These are phyloP conservation scores for Latrodectus elegans DNA, from an alignment of 2,888 invertebrate genomes.

Conservation along the genomic window DNA sequence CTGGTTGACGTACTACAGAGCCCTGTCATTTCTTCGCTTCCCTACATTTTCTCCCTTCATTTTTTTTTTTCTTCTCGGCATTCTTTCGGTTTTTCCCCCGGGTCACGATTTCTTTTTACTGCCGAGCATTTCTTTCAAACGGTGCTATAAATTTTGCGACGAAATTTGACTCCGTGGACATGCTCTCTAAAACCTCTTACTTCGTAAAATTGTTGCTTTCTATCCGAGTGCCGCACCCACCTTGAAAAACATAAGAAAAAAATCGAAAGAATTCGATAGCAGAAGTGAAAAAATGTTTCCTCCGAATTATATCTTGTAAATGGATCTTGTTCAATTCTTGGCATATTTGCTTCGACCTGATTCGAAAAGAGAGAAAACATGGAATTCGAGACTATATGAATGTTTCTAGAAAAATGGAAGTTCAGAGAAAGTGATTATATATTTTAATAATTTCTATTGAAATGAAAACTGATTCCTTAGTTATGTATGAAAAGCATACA, in stretches of 20 bases:
- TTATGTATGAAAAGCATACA: too few species aligned
- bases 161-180: conserved; percentile 67
- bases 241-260: conserved; percentile 31
- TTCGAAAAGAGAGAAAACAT: conserved; percentile 39
- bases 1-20: conserved; percentile 38
- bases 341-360: conserved; percentile 30
- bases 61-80: conserved; percentile 42
- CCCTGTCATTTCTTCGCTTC: conserved; percentile 46
- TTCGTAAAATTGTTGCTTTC: conserved; percentile 64
- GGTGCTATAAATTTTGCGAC: conserved; percentile 65
- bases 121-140: conserved; percentile 68
- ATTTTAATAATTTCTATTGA: too few species aligned
- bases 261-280: neutral
- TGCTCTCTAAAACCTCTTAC: conserved; percentile 56
- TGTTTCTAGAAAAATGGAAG: neutral
- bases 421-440: neutral
- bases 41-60: conserved; percentile 51
- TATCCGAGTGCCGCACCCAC: conserved; percentile 16
- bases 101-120: conserved; percentile 69
- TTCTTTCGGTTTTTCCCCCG: conserved; percentile 44
- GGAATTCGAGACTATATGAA: conserved; percentile 6
- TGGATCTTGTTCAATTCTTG: conserved; percentile 10
- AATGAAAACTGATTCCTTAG: too few species aligned
- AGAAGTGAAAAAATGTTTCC: conserved; percentile 27
- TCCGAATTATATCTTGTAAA: conserved; percentile 31